Percentiles rank a stretch among this genome's conserved stretches.
phyloP scores from a whole-genome alignment of 2,888 invertebrate species.

The Amaurobius ferox region DNA sequence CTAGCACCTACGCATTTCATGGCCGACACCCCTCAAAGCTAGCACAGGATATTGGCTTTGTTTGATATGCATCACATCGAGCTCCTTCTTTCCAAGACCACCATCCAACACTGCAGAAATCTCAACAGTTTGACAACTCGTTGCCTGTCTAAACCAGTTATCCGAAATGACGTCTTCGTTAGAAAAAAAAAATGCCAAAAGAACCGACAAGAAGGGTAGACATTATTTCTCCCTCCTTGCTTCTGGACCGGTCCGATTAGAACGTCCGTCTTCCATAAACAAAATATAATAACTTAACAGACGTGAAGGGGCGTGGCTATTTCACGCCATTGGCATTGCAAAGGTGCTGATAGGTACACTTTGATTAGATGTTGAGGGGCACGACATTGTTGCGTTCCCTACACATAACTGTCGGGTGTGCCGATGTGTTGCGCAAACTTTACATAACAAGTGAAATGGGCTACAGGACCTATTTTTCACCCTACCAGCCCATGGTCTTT shows the following conservation, averaged over 20 bases:
- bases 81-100: background rate
- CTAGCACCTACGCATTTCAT: background rate
- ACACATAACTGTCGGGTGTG: slow-evolving; percentile 48
- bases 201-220: slow-evolving; percentile 15
- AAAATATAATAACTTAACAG: slow-evolving; percentile 36
- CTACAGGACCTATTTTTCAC: slow-evolving; percentile 16
- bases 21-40: background rate
- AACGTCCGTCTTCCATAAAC: slow-evolving; percentile 30
- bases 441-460: slow-evolving; percentile 48
- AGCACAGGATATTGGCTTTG: background rate
- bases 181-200: background rate
- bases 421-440: slow-evolving; percentile 46
- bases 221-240: slow-evolving; percentile 6
- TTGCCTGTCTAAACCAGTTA: slow-evolving; percentile 54
- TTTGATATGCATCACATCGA: slow-evolving; percentile 8
- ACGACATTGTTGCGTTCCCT: slow-evolving; percentile 11
- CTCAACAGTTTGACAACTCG: slow-evolving; percentile 18
- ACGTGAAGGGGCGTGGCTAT: slow-evolving; percentile 48
- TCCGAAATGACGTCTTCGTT: slow-evolving; percentile 17
- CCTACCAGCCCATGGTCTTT: slow-evolving; percentile 9
- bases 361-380: slow-evolving; percentile 36
- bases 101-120: slow-evolving; percentile 6
- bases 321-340: slow-evolving; percentile 48
- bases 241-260: slow-evolving; percentile 41
- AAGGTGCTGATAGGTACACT: slow-evolving; percentile 41